These are phyloP conservation scores for Drosophila biarmipes DNA, from an alignment of 1,140 invertebrate genomes.

Conservation along the genomic window DNA sequence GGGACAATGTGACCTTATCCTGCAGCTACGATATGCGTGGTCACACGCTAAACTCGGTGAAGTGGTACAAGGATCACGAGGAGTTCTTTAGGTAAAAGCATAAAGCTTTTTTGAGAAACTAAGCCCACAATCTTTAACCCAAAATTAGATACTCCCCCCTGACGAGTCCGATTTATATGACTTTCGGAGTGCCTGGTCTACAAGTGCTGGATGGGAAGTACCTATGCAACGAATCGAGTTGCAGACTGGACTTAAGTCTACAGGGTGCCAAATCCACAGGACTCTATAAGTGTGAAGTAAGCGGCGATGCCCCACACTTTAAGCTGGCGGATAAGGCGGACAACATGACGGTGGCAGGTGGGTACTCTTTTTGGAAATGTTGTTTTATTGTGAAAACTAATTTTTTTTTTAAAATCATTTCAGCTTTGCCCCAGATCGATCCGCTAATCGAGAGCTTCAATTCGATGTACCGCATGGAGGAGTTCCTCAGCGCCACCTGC, in stretches of 20 bases:
- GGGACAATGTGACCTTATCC: constrained; percentile 85
- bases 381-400: constrained; percentile 8
- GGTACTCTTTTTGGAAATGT: constrained; percentile 6
- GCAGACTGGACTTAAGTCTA: constrained; percentile 86
- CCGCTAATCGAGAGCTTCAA: constrained; percentile 86
- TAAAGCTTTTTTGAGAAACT: not conserved
- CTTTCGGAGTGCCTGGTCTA: constrained; percentile 86
- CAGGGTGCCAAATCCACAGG: constrained; percentile 86
- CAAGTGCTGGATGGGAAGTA: constrained; percentile 91
- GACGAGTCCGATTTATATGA: constrained; percentile 78
- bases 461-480: constrained; percentile 86
- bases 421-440: constrained; percentile 86
- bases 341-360: constrained; percentile 88
- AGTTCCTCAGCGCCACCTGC: constrained; percentile 87
- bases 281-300: constrained; percentile 87
- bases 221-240: constrained; percentile 86
- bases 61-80: constrained; percentile 91
- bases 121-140: not conserved
- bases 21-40: constrained; percentile 87
- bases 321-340: constrained; percentile 86
- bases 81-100: constrained; percentile 88
- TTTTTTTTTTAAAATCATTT: not conserved
- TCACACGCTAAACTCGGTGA: constrained; percentile 90
- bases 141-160: constrained; percentile 70
- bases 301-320: constrained; percentile 88